Conservation (phyloP, 2,113 vertebrate genomes). For the Amblyornis subalaris region DNA sequence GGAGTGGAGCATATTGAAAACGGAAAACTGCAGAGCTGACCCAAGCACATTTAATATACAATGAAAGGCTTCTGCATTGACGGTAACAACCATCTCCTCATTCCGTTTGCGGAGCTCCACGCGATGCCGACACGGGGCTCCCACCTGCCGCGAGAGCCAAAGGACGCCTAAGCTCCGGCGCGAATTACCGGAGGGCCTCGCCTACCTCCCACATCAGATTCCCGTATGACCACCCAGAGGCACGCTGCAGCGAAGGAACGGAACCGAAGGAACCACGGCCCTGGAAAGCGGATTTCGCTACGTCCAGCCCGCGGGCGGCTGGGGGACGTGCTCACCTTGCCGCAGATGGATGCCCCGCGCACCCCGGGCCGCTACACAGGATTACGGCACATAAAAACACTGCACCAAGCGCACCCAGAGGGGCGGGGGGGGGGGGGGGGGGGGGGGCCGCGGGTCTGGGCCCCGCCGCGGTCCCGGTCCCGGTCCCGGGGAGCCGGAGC, state of each 20-base stretch:
- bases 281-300: background rate
- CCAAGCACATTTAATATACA: background rate
- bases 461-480: background rate
- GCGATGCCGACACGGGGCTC: background rate
- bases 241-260: background rate
- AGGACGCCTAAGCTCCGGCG: background rate
- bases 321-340: background rate
- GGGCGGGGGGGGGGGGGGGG: background rate
- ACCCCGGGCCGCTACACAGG: background rate
- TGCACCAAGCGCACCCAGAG: background rate
- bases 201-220: background rate
- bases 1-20: fast-evolving
- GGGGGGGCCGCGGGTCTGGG: background rate
- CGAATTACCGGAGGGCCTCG: background rate
- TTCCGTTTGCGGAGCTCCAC: background rate
- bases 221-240: background rate
- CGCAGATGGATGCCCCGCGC: background rate
- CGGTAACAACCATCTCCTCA: background rate
- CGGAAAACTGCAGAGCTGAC: background rate
- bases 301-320: background rate
- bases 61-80: background rate
- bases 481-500: background rate
- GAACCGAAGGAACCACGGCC: background rate
- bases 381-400: background rate
- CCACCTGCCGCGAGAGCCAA: background rate